Evolutionary conservation across 2,113 vertebrate genomes (phyloP).

Genomic region (Amphiprion ocellaris): DNA sequence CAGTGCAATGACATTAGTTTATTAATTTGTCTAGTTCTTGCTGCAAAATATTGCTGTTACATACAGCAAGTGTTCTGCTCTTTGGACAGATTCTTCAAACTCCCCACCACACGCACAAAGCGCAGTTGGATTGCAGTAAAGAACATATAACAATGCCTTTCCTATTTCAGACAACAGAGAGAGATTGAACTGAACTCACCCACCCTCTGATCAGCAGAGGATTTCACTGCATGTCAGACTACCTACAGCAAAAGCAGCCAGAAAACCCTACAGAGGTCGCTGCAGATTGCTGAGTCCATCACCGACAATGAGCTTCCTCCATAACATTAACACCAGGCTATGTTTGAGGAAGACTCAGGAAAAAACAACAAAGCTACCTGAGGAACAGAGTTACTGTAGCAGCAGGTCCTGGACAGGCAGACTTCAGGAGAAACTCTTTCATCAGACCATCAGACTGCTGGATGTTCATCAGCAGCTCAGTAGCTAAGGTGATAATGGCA

Average conservation of each 20-base stretch:
- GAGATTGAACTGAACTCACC: neutral
- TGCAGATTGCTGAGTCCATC: neutral
- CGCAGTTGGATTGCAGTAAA: neutral
- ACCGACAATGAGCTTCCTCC: neutral
- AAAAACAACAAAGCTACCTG: conserved; percentile 2
- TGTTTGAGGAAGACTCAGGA: neutral
- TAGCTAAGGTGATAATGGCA: too few species aligned
- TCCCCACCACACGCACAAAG: too few species aligned
- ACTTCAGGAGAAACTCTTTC: neutral
- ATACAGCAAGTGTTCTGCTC: neutral
- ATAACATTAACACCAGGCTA: neutral
- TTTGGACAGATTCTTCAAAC: too few species aligned
- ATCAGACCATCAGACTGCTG: conserved; percentile 6
- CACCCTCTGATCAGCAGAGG: conserved; percentile 11
- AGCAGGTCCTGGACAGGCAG: neutral
- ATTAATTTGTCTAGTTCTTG: neutral
- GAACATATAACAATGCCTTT: neutral
- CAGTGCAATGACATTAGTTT: neutral
- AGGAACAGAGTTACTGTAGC: neutral
- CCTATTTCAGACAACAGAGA: neutral
- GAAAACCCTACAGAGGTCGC: neutral
- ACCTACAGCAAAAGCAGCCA: neutral
- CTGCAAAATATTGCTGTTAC: neutral
- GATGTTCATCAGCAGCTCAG: neutral
- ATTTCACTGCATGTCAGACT: neutral